Conservation (phyloP, 2,888 invertebrate genomes). For the Bugula neritina region DNA sequence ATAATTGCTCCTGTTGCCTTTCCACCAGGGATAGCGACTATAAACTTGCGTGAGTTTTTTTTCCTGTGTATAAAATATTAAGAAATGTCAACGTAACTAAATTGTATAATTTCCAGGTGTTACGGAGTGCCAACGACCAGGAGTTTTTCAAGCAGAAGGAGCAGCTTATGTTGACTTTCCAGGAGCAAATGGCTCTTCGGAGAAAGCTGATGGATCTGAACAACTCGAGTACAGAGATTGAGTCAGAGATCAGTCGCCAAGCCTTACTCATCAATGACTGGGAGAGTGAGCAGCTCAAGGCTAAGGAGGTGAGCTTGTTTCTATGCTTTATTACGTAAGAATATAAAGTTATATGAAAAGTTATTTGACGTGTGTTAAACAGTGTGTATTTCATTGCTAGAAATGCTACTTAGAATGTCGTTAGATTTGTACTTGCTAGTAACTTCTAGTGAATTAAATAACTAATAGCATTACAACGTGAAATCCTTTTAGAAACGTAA, state of each 20-base stretch:
- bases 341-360: not conserved
- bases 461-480: too few species aligned
- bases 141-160: conserved; percentile 62
- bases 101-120: conserved; percentile 63
- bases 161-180: conserved; percentile 79
- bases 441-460: too few species aligned
- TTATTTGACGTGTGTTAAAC: not conserved
- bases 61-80: too few species aligned
- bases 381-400: too few species aligned
- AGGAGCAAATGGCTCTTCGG: conserved; percentile 82
- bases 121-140: conserved; percentile 60
- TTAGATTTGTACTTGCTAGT: too few species aligned
- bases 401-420: too few species aligned
- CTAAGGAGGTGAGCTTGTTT: not conserved
- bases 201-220: conserved; percentile 83
- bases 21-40: too few species aligned
- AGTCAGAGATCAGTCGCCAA: conserved; percentile 80
- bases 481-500: too few species aligned
- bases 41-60: too few species aligned
- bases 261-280: conserved; percentile 79
- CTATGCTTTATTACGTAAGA: not conserved
- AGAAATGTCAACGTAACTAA: too few species aligned
- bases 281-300: conserved; percentile 32
- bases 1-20: too few species aligned
- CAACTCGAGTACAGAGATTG: conserved; percentile 76